phyloP scores from a whole-genome alignment of 2,113 vertebrate species.

The Gopherus evgoodei region DNA sequence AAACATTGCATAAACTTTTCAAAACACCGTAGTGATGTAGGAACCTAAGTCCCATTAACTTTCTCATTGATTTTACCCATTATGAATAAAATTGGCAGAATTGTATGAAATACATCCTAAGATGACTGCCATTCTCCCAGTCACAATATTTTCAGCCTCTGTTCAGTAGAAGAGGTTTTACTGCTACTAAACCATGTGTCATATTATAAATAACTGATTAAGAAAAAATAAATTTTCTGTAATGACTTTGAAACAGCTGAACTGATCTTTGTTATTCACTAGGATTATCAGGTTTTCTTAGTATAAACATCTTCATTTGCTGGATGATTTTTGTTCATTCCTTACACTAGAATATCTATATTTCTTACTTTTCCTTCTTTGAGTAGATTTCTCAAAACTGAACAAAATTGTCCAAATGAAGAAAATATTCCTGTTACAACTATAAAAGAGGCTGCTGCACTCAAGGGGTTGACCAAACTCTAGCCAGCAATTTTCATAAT shows the following conservation, averaged over 20 bases:
- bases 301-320: background rate
- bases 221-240: background rate
- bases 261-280: slow-evolving; percentile 1
- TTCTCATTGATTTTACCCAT: background rate
- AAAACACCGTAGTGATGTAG: background rate
- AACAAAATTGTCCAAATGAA: background rate
- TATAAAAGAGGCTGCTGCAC: background rate
- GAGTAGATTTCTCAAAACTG: background rate
- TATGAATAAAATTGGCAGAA: background rate
- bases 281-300: background rate
- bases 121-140: background rate
- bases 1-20: background rate
- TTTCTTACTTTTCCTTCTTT: background rate
- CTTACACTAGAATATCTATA: background rate
- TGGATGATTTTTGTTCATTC: background rate
- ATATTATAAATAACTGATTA: background rate
- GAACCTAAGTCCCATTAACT: background rate
- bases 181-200: background rate
- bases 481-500: background rate
- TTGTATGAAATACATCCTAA: background rate
- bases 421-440: background rate
- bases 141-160: background rate
- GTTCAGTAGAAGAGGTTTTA: background rate
- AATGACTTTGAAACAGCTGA: background rate
- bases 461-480: background rate